These are phyloP conservation scores for Callocephalon fimbriatum DNA, from an alignment of 2,113 vertebrate genomes.

Conservation along the genomic window DNA sequence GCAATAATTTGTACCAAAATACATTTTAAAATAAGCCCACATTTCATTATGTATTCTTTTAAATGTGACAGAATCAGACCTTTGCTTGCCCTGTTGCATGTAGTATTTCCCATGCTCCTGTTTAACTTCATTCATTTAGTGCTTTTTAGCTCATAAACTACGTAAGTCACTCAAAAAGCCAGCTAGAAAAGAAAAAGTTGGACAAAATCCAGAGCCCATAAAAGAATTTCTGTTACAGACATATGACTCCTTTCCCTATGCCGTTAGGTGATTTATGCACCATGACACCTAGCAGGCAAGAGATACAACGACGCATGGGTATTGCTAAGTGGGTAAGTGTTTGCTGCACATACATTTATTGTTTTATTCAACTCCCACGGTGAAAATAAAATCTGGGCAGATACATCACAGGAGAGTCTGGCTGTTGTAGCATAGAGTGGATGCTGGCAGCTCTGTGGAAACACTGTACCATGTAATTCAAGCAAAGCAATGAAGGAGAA, in stretches of 20 bases:
- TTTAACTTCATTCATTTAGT: not conserved
- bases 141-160: not conserved
- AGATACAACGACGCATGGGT: accelerated
- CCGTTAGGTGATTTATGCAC: not conserved
- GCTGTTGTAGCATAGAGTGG: not conserved
- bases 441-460: not conserved
- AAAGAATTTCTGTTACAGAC: not conserved
- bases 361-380: not conserved
- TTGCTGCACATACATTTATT: not conserved
- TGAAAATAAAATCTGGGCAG: not conserved
- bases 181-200: not conserved
- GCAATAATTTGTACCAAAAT: not conserved
- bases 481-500: not conserved
- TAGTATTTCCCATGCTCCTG: accelerated
- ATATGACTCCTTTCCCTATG: not conserved
- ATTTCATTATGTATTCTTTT: not conserved
- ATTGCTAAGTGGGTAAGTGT: not conserved
- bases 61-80: not conserved
- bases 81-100: not conserved
- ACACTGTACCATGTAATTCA: not conserved
- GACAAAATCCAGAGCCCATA: not conserved
- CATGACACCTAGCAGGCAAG: not conserved
- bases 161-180: not conserved
- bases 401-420: not conserved
- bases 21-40: not conserved